Base-by-base conservation (phyloP, 2,797 vertebrate species). In the Hirundo rustica region DNA sequence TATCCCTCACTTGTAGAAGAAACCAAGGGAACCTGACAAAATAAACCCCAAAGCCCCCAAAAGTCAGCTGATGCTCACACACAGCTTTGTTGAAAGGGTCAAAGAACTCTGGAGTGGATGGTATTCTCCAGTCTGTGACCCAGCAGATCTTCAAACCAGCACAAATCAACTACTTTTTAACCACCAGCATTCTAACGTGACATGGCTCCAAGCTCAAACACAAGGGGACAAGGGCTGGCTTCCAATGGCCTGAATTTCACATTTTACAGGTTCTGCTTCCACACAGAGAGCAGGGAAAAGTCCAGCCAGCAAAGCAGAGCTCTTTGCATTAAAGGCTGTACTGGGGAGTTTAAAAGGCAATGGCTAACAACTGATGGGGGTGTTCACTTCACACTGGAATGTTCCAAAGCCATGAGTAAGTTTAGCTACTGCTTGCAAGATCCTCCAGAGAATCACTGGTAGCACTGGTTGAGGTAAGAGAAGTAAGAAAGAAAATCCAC, bases 1-100 rank as follows among this genome's bases (percentile, higher is more conserved):
- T 98, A 99, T 17, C 97, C 97, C 93, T 99, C 98, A 89, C 98
- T 98, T 95, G 98, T 99, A 88, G 98, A 98, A 61, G 99, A 99
- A 95, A 99, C 98, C 92, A 99, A 98, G 89, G 98, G 98, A 94
- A 99, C 98, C 99, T 99, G 93, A 92, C 71, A 93, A 80, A 95
- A 96, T 96, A 81, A 97, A 95, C 30, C 91, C 91, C 83, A 93
- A 93, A 92, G 91, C 65, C 76, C 57, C 70, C 45, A 32, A 2
- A 73, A 88, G 72, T 96, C 83, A 97, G 73, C 70, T 89, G 77
- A 94, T 80, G 60, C 54, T 93, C 90, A 73, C 65, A 80, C 71
- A 83, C 1, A 71, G 51, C 57, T 94, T 85, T 47, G 60, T 16
- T 67, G 55, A 23, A 55, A 47, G 13, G 20, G 65, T 62, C 64